Evolutionary conservation across 2,797 vertebrate genomes (phyloP), one percentile per base, ranked within the genome.

Genomic region (Vireo griseus): DNA sequence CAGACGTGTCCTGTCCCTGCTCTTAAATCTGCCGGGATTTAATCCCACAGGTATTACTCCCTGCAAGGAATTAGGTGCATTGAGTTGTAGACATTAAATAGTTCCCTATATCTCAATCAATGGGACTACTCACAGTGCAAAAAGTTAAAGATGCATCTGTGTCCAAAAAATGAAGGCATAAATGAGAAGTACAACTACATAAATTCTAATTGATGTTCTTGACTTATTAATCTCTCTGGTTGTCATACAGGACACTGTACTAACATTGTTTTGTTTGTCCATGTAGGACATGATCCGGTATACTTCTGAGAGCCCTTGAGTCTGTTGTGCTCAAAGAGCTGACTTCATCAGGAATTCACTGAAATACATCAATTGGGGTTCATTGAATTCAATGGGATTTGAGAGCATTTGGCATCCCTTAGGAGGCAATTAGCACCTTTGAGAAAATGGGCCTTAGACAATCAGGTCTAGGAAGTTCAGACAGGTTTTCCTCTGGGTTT

Each of bases 391-490:
- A 90, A 88, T 66, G 58, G 54, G 78, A 93, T 93, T 95, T 95
- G 78, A 95, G 54, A 89, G 65, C 85, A 90, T 91, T 91, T 91
- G 84, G 69, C 66, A 86, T 94, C 91, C 92, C 95, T 86, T 75
- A 93, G 94, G 92, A 96, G 66, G 88, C 87, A 96, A 94, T 96
- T 95, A 96, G 81, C 93, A 91, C 85, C 87, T 94, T 95, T 59
- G 47, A 89, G 89, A 94, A 95, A 87, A 77, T 5, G 2, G 68
- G 63, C 72, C 67, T 91, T 80, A 86, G 88, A 96, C 86, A 81
- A 74, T 72, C 33, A 48, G 21, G 51, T 92, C 51, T 86, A 82
- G 68, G 25, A 88, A 85, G 67, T 87, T 88, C 72, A 88, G 84
- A 88, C 58, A 94, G 72, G 58, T 92, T 92, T 95, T 96, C 75